Base-by-base conservation (phyloP, 2,797 vertebrate species). In the Melanotaenia parkinsoni region DNA sequence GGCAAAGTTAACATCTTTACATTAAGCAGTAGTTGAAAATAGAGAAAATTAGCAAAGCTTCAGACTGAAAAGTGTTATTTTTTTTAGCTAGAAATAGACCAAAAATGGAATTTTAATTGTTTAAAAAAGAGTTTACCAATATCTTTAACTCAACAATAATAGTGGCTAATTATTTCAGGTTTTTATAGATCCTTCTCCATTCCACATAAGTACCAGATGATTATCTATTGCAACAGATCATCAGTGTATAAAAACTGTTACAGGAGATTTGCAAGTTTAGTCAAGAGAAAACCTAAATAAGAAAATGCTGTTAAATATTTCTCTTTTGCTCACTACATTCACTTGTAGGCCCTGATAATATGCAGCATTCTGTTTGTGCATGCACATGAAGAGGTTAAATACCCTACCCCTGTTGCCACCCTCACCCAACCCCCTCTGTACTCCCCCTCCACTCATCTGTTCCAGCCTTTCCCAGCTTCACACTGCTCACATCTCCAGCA, bases 401-500 rank as follows among this genome's bases (percentile, higher is more conserved):
- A 81, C 72, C 85, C 86, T 79, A 50, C 67, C 63, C 58, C 24
- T 33, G 37, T 35, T 37, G 12, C 67, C 58, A 45, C 43, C 32
- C 63, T 66, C n/a, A 3, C 51, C 59, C 65, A 11, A 18, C 58
- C 53, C 77, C 53, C 51, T 40, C 80, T 76, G 61, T 67, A 67
- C 43, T 20, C 43, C 6, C 85, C 80, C 80, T 82, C 82, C 83
- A 81, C 87, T 91, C 89, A 89, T 92, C 90, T 90, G 87, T 82
- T 91, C 86, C 83, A 89, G 88, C 88, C 84, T 86, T 91, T 77
- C 85, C 86, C 64, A 65, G 88, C 89, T 87, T 87, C 86, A 90
- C 85, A 81, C 78, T 24, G 74, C 91, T 93, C 89, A 90, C 89
- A 91, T 92, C 91, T 90, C 89, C 85, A 88, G 76, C 91, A 88